phyloP scores from a whole-genome alignment of 2,888 invertebrate genomes.

The Caenorhabditis sinica region DNA sequence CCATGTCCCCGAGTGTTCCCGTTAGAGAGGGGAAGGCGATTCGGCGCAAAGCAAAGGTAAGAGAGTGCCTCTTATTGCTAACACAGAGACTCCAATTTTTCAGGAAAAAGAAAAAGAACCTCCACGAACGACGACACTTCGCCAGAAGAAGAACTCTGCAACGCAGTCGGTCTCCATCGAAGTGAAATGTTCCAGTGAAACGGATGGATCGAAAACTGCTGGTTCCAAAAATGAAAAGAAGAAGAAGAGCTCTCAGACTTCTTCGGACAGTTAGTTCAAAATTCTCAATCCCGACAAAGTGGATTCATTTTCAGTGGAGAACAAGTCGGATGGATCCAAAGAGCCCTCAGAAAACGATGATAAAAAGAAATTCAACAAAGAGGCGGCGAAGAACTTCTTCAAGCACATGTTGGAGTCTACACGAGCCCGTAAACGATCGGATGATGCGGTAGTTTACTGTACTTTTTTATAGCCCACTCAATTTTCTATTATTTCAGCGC shows the following conservation, averaged over 20 bases:
- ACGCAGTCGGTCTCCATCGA: background rate
- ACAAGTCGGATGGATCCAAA: constrained; percentile 25
- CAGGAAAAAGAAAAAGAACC: background rate
- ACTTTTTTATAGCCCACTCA: background rate
- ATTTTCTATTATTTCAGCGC: constrained; percentile 7
- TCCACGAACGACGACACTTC: background rate
- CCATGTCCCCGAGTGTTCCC: background rate
- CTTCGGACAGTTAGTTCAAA: background rate
- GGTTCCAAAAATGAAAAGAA: constrained; percentile 28
- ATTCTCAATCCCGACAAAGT: background rate
- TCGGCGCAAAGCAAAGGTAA: background rate
- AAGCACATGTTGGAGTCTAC: background rate
- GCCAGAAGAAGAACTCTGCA: constrained; percentile 11
- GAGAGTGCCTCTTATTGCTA: too few species aligned
- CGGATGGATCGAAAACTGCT: background rate
- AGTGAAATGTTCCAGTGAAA: background rate
- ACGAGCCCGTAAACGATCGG: background rate
- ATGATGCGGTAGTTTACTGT: constrained; percentile 8
- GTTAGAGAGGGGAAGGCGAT: background rate
- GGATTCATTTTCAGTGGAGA: constrained; percentile 11
- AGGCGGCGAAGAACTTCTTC: constrained; percentile 22
- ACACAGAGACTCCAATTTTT: too few species aligned
- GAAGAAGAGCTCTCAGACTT: constrained; percentile 12
- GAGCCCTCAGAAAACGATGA: constrained; percentile 22
- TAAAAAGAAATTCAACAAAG: constrained; percentile 19